Base-by-base conservation (phyloP, 2,888 invertebrate species). In the Thecophora atra region DNA sequence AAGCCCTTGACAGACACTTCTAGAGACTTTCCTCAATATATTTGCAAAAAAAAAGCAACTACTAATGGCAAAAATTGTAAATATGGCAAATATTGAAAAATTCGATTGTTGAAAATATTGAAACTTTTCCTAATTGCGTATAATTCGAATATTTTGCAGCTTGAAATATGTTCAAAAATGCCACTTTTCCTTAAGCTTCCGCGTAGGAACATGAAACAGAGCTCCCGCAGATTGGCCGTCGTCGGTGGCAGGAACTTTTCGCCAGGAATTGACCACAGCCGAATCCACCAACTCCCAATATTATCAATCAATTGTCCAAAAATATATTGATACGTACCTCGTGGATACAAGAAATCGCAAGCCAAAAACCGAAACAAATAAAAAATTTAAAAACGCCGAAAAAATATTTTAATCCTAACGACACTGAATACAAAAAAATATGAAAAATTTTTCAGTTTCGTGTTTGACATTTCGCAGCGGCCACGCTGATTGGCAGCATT, bases 301-400 rank as follows among this genome's bases (percentile, higher is more conserved):
- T 63, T 63, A 63, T 62, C 70, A 70, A 70, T 70, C 70, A 70
- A 70, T 30, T 24, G 70, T 70, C 62, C 37, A 42, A 70, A 70
- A 70, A 44, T 37, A 60, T 44, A 37, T 13, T 21, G 28, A n/a
- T n/a, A n/a, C n/a, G n/a, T n/a, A n/a, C n/a, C n/a, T n/a, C n/a
- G 66, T 6, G 58, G 19, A 56, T 56, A 44, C 68, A 42, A 44
- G 17, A 28, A 44, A 64, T 24, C n/a, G 26, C 42, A 44, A n/a
- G 44, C 30, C 54, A 15, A 68, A n/a, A 68, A 58, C 21, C 26
- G 17, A 7, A 66, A 66, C 52, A 64, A n/a, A 19, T 21, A 64
- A 47, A 6, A 24, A 44, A 7, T 19, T 24, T 19, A 5, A 28
- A 44, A 21, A 13, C 65, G 47, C 44, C 51, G 47, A 65, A 21